Conservation (phyloP, 2,113 vertebrate species). For the Pangasianodon gigas region DNA sequence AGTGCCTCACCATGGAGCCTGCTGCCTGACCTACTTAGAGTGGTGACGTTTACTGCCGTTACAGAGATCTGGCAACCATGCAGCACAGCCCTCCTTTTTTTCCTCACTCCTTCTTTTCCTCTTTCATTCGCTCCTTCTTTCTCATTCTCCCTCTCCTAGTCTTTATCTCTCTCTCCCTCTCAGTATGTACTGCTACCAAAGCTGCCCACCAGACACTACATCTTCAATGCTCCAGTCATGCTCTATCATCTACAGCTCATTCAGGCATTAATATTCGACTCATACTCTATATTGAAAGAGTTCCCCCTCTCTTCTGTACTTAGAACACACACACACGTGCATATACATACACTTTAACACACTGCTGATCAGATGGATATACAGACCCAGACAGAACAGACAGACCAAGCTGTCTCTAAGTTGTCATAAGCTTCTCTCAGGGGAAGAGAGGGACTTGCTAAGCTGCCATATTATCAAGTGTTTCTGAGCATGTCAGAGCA, state of each 20-base stretch:
- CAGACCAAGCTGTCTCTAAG: background rate
- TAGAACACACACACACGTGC: background rate
- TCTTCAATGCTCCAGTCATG: slow-evolving; percentile 9
- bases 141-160: background rate
- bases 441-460: background rate
- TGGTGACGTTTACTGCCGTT: slow-evolving; percentile 44
- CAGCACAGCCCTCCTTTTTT: slow-evolving; percentile 12
- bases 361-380: slow-evolving; percentile 3
- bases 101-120: background rate
- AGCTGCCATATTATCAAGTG: slow-evolving; percentile 12
- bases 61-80: slow-evolving; percentile 48
- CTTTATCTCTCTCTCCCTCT: background rate
- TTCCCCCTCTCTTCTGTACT: background rate
- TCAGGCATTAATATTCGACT: slow-evolving; percentile 1
- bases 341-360: background rate
- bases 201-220: slow-evolving; percentile 23
- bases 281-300: background rate
- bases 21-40: slow-evolving; percentile 55
- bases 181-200: slow-evolving; percentile 21
- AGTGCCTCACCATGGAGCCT: slow-evolving; percentile 32
- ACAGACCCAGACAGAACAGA: background rate
- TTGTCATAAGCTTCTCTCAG: slow-evolving; percentile 11
- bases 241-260: slow-evolving; percentile 36
- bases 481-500: background rate
- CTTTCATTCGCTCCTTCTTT: slow-evolving; percentile 34